Conservation (phyloP, 30 jellyfish, hydroid and myxozoan species). For the Pseudorhiza aurosa region DNA sequence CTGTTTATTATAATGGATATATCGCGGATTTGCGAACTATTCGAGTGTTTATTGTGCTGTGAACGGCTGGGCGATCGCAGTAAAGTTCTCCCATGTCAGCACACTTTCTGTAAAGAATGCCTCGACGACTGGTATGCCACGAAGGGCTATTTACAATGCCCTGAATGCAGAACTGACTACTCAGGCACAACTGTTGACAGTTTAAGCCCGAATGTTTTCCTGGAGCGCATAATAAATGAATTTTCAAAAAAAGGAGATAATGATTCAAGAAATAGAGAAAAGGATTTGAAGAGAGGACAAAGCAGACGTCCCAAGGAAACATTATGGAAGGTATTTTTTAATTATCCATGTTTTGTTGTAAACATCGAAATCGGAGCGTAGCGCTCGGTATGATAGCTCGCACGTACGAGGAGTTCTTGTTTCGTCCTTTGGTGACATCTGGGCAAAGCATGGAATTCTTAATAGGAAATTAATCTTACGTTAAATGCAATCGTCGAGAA, state of each 20-base stretch:
- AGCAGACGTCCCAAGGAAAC: conserved; percentile 9
- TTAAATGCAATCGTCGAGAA: neutral
- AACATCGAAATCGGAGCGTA: neutral
- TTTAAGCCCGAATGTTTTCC: conserved; percentile 78
- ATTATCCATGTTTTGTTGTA: conserved; percentile 41
- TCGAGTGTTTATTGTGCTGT: conserved; percentile 82
- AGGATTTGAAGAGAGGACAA: conserved; percentile 21
- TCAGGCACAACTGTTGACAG: conserved; percentile 56
- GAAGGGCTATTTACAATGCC: conserved; percentile 88
- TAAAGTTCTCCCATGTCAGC: conserved; percentile 93
- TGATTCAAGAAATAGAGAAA: conserved; percentile 1
- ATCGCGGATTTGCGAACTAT: conserved; percentile 46
- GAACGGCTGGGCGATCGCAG: conserved; percentile 87
- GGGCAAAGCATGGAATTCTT: neutral
- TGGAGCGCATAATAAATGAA: conserved; percentile 69
- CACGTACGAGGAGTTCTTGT: neutral
- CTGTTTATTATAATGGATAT: conserved; percentile 46
- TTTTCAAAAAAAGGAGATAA: conserved; percentile 27
- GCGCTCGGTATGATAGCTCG: neutral
- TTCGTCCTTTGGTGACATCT: too few species aligned
- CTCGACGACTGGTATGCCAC: conserved; percentile 52
- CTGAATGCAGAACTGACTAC: conserved; percentile 83
- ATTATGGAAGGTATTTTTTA: conserved; percentile 51
- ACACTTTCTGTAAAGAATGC: conserved; percentile 82
- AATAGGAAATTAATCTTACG: neutral